Percentiles rank a stretch among this genome's conserved stretches.
Evolutionary conservation across 1,140 invertebrate species (phyloP).

Genomic region (Belonocnema kinseyi): DNA sequence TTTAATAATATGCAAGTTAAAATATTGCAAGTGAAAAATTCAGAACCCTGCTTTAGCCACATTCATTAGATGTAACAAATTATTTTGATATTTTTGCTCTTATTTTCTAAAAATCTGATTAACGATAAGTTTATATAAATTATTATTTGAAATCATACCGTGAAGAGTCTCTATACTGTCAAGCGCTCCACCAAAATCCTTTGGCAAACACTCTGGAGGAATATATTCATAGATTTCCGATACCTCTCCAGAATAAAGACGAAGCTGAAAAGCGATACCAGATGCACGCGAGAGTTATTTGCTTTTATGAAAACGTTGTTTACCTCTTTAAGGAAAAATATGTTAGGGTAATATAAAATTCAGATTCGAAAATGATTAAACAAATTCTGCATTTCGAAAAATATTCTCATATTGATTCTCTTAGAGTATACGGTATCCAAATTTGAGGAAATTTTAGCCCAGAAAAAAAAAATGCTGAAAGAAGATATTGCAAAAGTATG

Average conservation of each 20-base stretch:
- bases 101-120: constrained; percentile 15
- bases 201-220: constrained; percentile 71
- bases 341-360: too few species aligned
- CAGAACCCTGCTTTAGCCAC: not conserved
- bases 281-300: constrained; percentile 17
- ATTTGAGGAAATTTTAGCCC: too few species aligned
- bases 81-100: not conserved
- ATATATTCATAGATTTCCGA: constrained; percentile 71
- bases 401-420: not conserved
- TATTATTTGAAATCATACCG: constrained; percentile 49
- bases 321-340: too few species aligned
- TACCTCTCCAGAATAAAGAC: constrained; percentile 68
- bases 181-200: constrained; percentile 74
- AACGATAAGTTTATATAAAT: constrained; percentile 31
- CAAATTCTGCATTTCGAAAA: not conserved
- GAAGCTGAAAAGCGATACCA: constrained; percentile 64
- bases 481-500: too few species aligned
- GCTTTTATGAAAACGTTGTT: constrained; percentile 15
- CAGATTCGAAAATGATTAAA: too few species aligned
- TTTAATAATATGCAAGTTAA: too few species aligned
- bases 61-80: constrained; percentile 2
- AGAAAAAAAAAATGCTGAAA: too few species aligned
- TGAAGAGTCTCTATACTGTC: constrained; percentile 65
- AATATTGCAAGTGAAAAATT: too few species aligned
- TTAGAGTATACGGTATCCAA: too few species aligned